These are phyloP conservation scores for Drosophila quinaria DNA, from an alignment of 2,888 invertebrate genomes.

Conservation along the genomic window DNA sequence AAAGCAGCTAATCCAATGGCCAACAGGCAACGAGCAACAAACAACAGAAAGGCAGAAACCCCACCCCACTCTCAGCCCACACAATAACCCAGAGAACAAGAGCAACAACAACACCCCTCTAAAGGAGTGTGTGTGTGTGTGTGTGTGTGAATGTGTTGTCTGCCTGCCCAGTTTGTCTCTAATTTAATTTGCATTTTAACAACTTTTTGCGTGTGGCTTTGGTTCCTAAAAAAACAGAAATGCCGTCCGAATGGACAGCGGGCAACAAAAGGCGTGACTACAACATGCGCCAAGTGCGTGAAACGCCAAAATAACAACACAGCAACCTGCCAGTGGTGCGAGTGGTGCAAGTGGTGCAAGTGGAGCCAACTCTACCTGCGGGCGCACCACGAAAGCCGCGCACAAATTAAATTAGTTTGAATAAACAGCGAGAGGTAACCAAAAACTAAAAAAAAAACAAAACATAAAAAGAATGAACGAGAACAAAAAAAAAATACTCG, in stretches of 20 bases:
- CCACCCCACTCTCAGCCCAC: conserved; percentile 45
- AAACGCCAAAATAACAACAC: conserved; percentile 80
- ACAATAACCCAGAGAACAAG: conserved; percentile 24
- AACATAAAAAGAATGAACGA: conserved; percentile 13
- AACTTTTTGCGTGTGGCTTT: conserved; percentile 82
- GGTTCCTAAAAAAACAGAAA: conserved; percentile 15
- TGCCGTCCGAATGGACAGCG: conserved; percentile 54
- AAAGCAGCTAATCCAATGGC: conserved; percentile 56
- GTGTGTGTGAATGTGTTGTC: conserved; percentile 38
- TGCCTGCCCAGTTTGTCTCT: conserved; percentile 73
- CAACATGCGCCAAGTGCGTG: conserved; percentile 82
- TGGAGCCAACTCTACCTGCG: conserved; percentile 65
- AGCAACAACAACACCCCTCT: conserved; percentile 38
- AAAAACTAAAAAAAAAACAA: conserved; percentile 31
- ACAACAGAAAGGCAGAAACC: conserved; percentile 42
- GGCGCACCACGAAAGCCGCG: conserved; percentile 72
- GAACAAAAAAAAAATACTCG: conserved; percentile 41
- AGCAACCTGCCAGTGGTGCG: conserved; percentile 70
- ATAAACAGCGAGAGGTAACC: conserved; percentile 76
- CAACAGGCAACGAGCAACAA: conserved; percentile 33
- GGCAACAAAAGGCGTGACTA: conserved; percentile 83
- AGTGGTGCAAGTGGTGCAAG: conserved; percentile 56
- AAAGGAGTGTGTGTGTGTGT: conserved; percentile 21
- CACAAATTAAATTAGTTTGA: conserved; percentile 81
- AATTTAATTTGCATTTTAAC: conserved; percentile 84